Base-by-base conservation (phyloP, 37 sponge, comb jelly and placozoan species). In the Hormiphora californensis region DNA sequence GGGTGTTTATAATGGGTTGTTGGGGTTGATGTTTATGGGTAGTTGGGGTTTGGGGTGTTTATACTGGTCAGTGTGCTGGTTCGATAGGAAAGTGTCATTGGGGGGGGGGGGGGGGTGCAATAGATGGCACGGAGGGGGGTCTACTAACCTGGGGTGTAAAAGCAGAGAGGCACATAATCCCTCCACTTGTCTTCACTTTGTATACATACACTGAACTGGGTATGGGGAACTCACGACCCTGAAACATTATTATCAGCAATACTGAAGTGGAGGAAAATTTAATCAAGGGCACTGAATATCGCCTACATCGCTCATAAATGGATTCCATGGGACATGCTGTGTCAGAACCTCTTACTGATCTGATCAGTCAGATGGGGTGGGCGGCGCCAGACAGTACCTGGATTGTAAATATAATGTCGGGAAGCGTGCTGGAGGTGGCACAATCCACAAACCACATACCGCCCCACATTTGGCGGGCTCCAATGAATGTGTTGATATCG, bases 361-460 rank as follows among this genome's bases (percentile, higher is more conserved):
- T n/a, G n/a, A n/a, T n/a, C n/a, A n/a, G n/a, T n/a, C n/a, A n/a
- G n/a, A n/a, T n/a, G n/a, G n/a, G n/a, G n/a, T n/a, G n/a, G n/a
- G n/a, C n/a, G n/a, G n/a, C n/a, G n/a, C n/a, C n/a, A n/a, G n/a
- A n/a, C n/a, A n/a, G n/a, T n/a, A n/a, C 61, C 30, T 57, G n/a
- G 61, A 57, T 57, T 57, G 5, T 57, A 30, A 57, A 57, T 5
- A 30, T 28, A 12, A 57, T 30, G 61, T 25, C n/a, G 3, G 61
- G 61, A 57, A 57, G 61, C 5, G 30, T 57, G 61, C 27, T 30
- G 15, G 27, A 23, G 5, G n/a, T 57, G 61, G n/a, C 61, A 15
- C 61, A 57, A 15, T 57, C 61, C 7, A 57, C 61, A 57, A 57
- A 57, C 61, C 61, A 57, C 61, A 57, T 57, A 5, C 61, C 61